phyloP scores from a whole-genome alignment of 2,888 invertebrate species.

The Phalera bucephala region DNA sequence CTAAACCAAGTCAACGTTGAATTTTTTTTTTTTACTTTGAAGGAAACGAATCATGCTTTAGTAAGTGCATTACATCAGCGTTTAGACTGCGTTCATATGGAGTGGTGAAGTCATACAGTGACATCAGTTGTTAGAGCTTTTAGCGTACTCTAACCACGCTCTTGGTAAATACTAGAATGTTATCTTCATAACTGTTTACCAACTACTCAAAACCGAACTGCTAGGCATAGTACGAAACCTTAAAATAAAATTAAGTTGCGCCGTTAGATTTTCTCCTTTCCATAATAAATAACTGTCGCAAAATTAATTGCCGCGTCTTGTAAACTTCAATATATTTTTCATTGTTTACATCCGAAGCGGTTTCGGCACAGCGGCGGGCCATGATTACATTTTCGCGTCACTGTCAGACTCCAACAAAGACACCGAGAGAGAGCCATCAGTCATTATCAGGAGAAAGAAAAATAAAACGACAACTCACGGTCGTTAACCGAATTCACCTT shows the following conservation, averaged over 20 bases:
- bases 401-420: conserved; percentile 74
- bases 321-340: conserved; percentile 53
- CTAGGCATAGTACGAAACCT: no score
- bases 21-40: not conserved
- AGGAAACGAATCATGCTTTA: not conserved
- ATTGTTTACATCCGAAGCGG: conserved; percentile 52
- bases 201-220: no score
- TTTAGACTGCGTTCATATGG: no score
- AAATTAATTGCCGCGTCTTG: conserved; percentile 45
- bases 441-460: conserved; percentile 76
- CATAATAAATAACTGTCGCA: conserved; percentile 25
- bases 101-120: no score
- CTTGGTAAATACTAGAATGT: not conserved
- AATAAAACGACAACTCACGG: conserved; percentile 73
- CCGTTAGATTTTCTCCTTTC: not conserved
- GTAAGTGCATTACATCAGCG: not conserved
- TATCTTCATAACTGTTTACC: not conserved
- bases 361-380: conserved; percentile 29
- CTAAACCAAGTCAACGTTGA: conserved; percentile 4
- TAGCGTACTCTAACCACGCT: not conserved
- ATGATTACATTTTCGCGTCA: conserved; percentile 78
- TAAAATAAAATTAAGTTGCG: no score
- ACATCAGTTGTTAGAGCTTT: no score
- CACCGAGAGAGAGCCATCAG: conserved; percentile 72
- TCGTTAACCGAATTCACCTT: conserved; percentile 72